These are phyloP conservation scores for Deilephila elpenor DNA, from an alignment of 2,888 invertebrate genomes.

Conservation along the genomic window DNA sequence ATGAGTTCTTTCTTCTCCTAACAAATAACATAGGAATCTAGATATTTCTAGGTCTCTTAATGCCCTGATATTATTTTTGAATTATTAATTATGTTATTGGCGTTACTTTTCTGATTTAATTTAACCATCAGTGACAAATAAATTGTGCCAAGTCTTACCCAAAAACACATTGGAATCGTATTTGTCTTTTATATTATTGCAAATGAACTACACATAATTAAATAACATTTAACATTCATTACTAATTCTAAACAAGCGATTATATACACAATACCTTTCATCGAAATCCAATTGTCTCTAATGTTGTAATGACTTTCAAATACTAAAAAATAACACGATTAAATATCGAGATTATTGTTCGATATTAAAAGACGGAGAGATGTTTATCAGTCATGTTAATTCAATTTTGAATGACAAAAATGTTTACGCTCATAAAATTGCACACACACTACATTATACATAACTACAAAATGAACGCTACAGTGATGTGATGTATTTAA, in stretches of 20 bases:
- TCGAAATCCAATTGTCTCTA: background rate
- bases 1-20: too few species aligned
- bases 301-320: background rate
- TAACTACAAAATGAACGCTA: constrained; percentile 6
- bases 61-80: too few species aligned
- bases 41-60: too few species aligned
- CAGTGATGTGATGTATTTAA: constrained; percentile 11
- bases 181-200: constrained; percentile 17
- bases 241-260: constrained; percentile 20
- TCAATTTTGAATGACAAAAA: background rate
- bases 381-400: constrained; percentile 18
- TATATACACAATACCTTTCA: constrained; percentile 12
- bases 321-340: background rate
- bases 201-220: constrained; percentile 25
- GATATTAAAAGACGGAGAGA: constrained; percentile 18
- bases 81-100: too few species aligned
- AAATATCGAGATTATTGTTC: constrained; percentile 8
- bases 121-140: too few species aligned
- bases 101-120: too few species aligned
- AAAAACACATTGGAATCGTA: constrained; percentile 4
- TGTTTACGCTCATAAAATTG: background rate
- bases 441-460: constrained; percentile 8
- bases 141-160: background rate
- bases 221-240: constrained; percentile 21
- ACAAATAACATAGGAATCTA: too few species aligned